Conservation (phyloP, 64 coral and sea anemone genomes). For the Montipora capricornis region DNA sequence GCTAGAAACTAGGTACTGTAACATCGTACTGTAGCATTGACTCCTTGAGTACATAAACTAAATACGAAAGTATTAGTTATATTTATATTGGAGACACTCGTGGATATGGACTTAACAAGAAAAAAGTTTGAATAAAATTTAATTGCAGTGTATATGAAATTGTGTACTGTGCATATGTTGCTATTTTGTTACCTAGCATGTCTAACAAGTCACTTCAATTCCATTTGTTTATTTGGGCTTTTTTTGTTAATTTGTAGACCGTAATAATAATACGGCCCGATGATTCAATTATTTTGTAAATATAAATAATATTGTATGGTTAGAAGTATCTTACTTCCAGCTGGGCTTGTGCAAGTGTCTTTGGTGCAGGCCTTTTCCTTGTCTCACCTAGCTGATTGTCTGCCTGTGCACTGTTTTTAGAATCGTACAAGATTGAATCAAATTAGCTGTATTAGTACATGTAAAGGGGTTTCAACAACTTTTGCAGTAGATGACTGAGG, state of each 20-base stretch:
- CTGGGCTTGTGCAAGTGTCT: constrained; percentile 23
- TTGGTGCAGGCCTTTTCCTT: neutral
- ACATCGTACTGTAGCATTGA: neutral
- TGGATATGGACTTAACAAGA: neutral
- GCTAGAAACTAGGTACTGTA: constrained; percentile 10
- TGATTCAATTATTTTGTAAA: neutral
- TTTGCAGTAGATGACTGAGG: no score
- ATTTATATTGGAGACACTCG: constrained; percentile 6
- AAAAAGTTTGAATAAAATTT: constrained; percentile 2
- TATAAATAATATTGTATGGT: neutral
- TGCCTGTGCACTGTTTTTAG: neutral
- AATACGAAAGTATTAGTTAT: neutral
- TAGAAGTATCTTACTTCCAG: constrained; percentile 29
- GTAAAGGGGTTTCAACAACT: no score
- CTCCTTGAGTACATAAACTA: constrained; percentile 1
- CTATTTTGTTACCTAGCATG: no score
- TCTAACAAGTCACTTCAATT: no score
- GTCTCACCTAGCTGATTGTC: neutral
- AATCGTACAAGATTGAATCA: constrained; percentile 21
- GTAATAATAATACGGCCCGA: neutral
- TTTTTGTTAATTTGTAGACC: no score
- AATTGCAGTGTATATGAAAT: constrained; percentile 5
- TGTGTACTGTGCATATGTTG: no score
- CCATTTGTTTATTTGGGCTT: neutral
- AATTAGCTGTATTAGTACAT: neutral